Evolutionary conservation across 1,140 invertebrate species (phyloP), one percentile per base, ranked within the genome.

Genomic region (Apis dorsata): DNA sequence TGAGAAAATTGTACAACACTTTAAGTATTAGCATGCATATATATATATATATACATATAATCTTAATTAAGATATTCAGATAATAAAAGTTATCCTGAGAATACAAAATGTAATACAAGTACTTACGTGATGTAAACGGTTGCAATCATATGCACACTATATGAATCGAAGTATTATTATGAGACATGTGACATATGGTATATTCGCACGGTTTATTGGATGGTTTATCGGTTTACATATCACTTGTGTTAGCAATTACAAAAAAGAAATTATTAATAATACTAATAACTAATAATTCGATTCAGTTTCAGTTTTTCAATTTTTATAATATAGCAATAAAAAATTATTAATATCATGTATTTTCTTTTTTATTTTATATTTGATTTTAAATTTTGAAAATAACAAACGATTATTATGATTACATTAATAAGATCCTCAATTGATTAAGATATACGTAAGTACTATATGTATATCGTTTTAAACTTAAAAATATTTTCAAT

Each of bases 161-260:
- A 28, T 17, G 44, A 60, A 71, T 49, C n/a, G 34, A 51, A 71
- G 17, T 57, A 55, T 60, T 51, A 69, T 79, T 59, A 79, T 70
- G 5, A 19, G 1, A 51, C 66, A 79, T 44, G 21, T 60, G 66
- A 51, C 66, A 79, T 44, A 34, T 60, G 66, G 66, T 51, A 11
- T 51, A 60, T 62, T 79, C 77, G 70, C 77, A 79, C 65, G 44
- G 34, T 79, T 60, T 79, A 71, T 79, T 79, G 68, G 66, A 79
- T n/a, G 28, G 34, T 60, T 71, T 55, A 59, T 79, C 34, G 65
- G 55, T 60, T 60, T 71, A 44, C 34, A 44, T 44, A 79, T 79
- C 66, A 51, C 28, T 53, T 28, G 11, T 11, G 5, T n/a, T 62
- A 51, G 57, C 0, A 70, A 8, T 70, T 24, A 51, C 19, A 15